Conservation (phyloP, 2,888 invertebrate genomes). For the Electrophaes corylata region DNA sequence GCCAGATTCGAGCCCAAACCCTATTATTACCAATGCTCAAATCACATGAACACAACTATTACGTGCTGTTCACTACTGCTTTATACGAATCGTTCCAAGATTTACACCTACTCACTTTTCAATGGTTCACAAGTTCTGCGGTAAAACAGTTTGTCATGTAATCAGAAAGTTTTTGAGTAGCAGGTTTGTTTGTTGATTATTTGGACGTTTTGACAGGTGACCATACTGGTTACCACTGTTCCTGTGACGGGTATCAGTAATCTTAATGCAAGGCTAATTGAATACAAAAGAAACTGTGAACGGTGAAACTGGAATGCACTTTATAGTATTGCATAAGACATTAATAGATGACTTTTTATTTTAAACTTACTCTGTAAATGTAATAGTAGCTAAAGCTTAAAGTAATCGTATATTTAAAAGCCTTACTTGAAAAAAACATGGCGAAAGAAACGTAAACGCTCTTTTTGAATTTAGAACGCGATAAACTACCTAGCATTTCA, state of each 20-base stretch:
- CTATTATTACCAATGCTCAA: slow-evolving; percentile 46
- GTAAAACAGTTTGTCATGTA: slow-evolving; percentile 35
- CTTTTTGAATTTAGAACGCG: too few relatives aligned
- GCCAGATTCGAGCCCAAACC: slow-evolving; percentile 60
- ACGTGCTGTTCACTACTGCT: slow-evolving; percentile 45
- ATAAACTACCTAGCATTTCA: too few relatives aligned
- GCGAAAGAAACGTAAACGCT: too few relatives aligned
- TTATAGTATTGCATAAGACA: slow-evolving; percentile 67
- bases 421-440: too few relatives aligned
- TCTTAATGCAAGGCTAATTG: slow-evolving; percentile 83
- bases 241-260: slow-evolving; percentile 81
- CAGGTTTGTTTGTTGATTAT: slow-evolving; percentile 70
- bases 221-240: slow-evolving; percentile 82
- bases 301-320: slow-evolving; percentile 78
- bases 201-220: slow-evolving; percentile 84
- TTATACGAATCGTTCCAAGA: not conserved
- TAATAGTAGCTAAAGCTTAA: not conserved
- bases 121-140: slow-evolving; percentile 35
- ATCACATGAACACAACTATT: slow-evolving; percentile 30
- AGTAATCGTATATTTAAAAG: too few relatives aligned
- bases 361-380: too few relatives aligned
- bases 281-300: slow-evolving; percentile 81
- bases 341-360: too few relatives aligned
- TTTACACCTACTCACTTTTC: slow-evolving; percentile 20
- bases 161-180: slow-evolving; percentile 37